phyloP scores from a whole-genome alignment of 2,797 vertebrate genomes.

The Enteromius radiatus region DNA sequence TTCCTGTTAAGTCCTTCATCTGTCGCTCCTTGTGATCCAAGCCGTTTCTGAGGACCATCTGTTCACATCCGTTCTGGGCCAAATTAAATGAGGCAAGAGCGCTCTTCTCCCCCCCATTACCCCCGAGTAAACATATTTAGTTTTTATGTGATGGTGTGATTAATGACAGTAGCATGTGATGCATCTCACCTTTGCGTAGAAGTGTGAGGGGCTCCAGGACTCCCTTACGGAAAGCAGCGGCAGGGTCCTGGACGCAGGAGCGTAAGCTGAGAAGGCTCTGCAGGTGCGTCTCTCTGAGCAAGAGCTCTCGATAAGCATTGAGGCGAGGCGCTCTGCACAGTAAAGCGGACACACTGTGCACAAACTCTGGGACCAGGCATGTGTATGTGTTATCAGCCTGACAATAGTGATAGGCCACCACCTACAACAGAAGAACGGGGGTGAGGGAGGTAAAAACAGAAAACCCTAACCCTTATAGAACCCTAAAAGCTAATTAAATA shows the following conservation, averaged over 20 bases:
- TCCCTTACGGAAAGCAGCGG: constrained; percentile 87
- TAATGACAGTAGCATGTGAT: constrained; percentile 14
- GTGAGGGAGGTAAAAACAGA: neutral
- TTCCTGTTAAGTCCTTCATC: constrained; percentile 52
- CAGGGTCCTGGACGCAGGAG: constrained; percentile 97
- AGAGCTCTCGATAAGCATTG: constrained; percentile 86
- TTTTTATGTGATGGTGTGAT: constrained; percentile 30
- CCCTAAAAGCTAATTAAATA: neutral
- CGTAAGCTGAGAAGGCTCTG: constrained; percentile 94
- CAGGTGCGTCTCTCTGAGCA: constrained; percentile 87
- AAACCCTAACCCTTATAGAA: neutral
- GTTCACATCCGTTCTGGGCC: constrained; percentile 27
- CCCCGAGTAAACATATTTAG: constrained; percentile 38
- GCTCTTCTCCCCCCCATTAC: constrained; percentile 45
- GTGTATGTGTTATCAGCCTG: constrained; percentile 99
- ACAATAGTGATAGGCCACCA: constrained; percentile 97
- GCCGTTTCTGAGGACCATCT: constrained; percentile 46
- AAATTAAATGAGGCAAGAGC: constrained; percentile 34
- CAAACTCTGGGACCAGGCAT: constrained; percentile 95
- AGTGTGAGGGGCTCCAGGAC: constrained; percentile 87
- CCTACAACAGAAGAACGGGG: constrained; percentile 72
- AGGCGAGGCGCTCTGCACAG: constrained; percentile 89
- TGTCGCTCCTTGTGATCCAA: constrained; percentile 48
- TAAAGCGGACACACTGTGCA: constrained; percentile 94
- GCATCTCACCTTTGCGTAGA: constrained; percentile 87